These are phyloP conservation scores for Coptotermes formosanus DNA, from an alignment of 1,140 invertebrate species.

Conservation along the genomic window DNA sequence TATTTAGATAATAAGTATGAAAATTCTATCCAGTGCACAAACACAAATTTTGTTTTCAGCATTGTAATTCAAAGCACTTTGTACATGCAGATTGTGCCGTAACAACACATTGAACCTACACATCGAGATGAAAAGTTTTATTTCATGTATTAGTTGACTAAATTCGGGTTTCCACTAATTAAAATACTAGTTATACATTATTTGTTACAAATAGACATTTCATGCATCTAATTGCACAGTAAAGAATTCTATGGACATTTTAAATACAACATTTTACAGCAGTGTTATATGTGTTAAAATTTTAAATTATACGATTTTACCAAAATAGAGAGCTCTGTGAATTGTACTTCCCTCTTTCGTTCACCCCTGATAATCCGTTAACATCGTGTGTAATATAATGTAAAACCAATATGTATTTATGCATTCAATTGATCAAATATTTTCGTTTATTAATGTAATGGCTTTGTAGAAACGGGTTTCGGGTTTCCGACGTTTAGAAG, in stretches of 20 bases:
- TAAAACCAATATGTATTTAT: constrained; percentile 18
- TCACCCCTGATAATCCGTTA: background rate
- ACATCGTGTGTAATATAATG: background rate
- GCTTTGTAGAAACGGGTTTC: background rate
- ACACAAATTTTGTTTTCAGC: too few relatives aligned
- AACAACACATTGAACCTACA: background rate
- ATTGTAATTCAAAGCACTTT: background rate
- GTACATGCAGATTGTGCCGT: background rate
- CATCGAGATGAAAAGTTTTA: background rate
- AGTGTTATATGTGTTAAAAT: background rate
- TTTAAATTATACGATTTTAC: background rate
- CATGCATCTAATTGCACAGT: background rate
- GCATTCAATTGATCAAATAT: background rate
- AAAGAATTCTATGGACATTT: background rate
- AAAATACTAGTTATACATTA: background rate
- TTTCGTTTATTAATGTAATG: background rate
- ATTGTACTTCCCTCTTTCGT: background rate
- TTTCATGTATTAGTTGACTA: background rate
- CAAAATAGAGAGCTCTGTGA: background rate
- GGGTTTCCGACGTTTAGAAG: background rate
- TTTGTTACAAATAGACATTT: background rate
- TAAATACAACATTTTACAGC: background rate
- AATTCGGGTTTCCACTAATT: background rate
- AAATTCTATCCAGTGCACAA: too few relatives aligned
- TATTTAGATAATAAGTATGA: too few relatives aligned